A percentile compares a stretch with the other conserved stretches of the same genome.
Evolutionary conservation across 2,797 vertebrate genomes (phyloP).

Genomic region (Hydrolagus colliei): DNA sequence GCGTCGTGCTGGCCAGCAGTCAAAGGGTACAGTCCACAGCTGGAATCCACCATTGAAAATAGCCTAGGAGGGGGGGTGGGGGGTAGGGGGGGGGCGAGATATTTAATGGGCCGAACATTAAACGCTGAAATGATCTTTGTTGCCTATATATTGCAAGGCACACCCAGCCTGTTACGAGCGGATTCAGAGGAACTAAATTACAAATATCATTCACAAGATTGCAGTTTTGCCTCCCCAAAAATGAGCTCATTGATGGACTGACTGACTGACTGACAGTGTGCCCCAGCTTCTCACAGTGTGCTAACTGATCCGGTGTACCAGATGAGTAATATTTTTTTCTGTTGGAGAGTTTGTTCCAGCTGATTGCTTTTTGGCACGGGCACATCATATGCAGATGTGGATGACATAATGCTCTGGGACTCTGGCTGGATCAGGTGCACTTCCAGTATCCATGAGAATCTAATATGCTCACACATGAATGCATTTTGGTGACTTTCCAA

Average conservation of each 20-base stretch:
- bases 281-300: constrained; percentile 24
- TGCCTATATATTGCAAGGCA: neutral
- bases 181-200: constrained; percentile 13
- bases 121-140: no score
- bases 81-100: no score
- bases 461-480: constrained; percentile 26
- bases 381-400: constrained; percentile 20
- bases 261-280: constrained; percentile 23
- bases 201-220: constrained; percentile 1
- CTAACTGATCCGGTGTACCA: constrained; percentile 24
- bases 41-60: no score
- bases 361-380: constrained; percentile 28
- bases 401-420: constrained; percentile 29
- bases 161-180: neutral
- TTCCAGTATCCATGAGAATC: constrained; percentile 31
- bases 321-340: constrained; percentile 31
- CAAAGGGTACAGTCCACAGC: no score
- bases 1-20: no score
- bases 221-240: constrained; percentile 12
- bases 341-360: constrained; percentile 26
- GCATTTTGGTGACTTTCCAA: constrained; percentile 18
- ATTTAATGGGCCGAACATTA: no score
- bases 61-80: no score
- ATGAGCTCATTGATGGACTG: neutral
- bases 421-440: constrained; percentile 30